phyloP scores from a whole-genome alignment of 2,797 vertebrate genomes.

The Amniataba percoides region DNA sequence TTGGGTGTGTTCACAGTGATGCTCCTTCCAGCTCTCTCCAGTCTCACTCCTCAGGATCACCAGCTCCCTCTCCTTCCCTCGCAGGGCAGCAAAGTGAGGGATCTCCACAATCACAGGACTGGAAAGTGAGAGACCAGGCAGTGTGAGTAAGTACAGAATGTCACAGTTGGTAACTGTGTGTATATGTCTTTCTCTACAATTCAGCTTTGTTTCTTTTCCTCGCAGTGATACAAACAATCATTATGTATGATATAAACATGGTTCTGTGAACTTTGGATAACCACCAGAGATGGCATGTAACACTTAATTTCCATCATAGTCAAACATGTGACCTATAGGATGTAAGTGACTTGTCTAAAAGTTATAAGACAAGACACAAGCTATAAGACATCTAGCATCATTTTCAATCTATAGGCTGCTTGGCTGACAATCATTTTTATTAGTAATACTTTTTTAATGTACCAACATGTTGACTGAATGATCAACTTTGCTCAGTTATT shows the following conservation, averaged over 20 bases:
- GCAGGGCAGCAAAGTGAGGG: constrained; percentile 96
- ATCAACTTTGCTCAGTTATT: background rate
- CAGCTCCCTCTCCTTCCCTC: constrained; percentile 95
- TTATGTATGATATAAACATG: background rate
- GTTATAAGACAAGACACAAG: no score
- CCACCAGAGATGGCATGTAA: no score
- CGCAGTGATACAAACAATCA: background rate
- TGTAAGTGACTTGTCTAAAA: no score
- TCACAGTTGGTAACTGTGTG: background rate
- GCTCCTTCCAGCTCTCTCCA: constrained; percentile 98
- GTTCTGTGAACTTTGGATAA: background rate
- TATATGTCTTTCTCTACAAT: background rate
- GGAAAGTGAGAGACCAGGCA: constrained; percentile 32
- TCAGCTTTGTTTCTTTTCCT: background rate
- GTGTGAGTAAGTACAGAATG: background rate
- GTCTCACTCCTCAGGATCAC: constrained; percentile 97
- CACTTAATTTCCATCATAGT: background rate
- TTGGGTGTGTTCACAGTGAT: constrained; percentile 95
- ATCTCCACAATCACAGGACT: constrained; percentile 99
- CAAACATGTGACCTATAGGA: background rate
- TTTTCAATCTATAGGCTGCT: no score
- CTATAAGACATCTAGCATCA: no score
- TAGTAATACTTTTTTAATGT: background rate
- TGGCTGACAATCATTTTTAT: no score
- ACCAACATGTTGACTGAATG: background rate